Evolutionary conservation across 30 jellyfish, hydroid and myxozoan species (phyloP).

Genomic region (Morbakka virulenta): DNA sequence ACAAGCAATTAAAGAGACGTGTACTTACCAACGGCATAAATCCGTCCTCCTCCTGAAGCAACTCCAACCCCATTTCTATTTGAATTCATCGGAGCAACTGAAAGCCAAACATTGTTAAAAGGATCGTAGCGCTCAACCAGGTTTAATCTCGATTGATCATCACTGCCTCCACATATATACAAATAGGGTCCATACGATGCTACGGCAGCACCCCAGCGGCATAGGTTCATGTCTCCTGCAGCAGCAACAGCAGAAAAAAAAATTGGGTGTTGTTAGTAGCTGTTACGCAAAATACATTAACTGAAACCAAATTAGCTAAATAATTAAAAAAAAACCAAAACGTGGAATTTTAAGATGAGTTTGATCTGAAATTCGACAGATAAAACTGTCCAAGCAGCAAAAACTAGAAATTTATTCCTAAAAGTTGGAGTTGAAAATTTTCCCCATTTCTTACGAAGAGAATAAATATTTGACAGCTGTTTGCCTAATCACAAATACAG

Average conservation of each 20-base stretch:
- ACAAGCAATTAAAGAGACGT: no score
- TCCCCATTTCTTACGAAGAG: no score
- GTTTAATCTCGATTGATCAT: slow-evolving; percentile 85
- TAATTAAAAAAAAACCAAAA: background rate
- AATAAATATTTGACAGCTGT: no score
- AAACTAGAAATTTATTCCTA: no score
- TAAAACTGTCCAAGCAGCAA: no score
- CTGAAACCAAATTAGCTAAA: background rate
- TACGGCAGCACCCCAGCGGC: slow-evolving; percentile 94
- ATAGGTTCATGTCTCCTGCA: slow-evolving; percentile 88
- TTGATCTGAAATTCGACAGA: no score
- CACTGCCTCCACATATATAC: slow-evolving; percentile 97
- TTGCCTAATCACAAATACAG: no score
- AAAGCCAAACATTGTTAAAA: slow-evolving; percentile 86
- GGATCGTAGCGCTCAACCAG: slow-evolving; percentile 93
- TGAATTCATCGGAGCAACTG: slow-evolving; percentile 86
- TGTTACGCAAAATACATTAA: background rate
- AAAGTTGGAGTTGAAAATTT: no score
- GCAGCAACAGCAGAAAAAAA: background rate
- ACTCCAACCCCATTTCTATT: slow-evolving; percentile 97
- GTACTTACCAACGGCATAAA: slow-evolving; percentile 87
- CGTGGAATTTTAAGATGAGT: background rate
- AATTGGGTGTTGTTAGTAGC: background rate
- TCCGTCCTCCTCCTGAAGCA: slow-evolving; percentile 83
- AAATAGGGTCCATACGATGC: slow-evolving; percentile 85